Conservation (phyloP, 2,797 vertebrate species). For the Gephyroberyx darwinii region DNA sequence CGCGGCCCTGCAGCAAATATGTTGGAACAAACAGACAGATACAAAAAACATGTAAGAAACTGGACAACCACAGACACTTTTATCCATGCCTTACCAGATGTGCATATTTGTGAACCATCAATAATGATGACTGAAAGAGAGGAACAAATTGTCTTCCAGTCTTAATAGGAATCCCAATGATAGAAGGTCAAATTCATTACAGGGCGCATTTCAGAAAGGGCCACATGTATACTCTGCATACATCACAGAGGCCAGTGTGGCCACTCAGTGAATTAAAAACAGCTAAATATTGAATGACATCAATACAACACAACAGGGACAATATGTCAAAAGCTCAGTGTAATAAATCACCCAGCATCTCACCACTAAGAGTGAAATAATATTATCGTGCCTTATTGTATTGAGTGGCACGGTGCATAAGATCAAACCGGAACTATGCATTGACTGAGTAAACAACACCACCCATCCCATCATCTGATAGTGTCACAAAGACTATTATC, state of each 20-base stretch:
- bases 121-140: slow-evolving; percentile 17
- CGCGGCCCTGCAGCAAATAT: slow-evolving; percentile 1
- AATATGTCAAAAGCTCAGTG: slow-evolving; percentile 66
- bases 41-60: slow-evolving; percentile 3
- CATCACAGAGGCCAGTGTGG: slow-evolving; percentile 53
- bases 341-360: slow-evolving; percentile 70
- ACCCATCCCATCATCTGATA: slow-evolving; percentile 70
- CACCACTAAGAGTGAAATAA: slow-evolving; percentile 68
- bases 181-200: slow-evolving; percentile 47
- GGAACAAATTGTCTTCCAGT: slow-evolving; percentile 49
- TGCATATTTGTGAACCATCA: slow-evolving; percentile 4
- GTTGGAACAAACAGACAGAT: slow-evolving; percentile 19
- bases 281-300: slow-evolving; percentile 64
- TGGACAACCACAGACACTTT: slow-evolving; percentile 8
- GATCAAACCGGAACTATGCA: slow-evolving; percentile 63
- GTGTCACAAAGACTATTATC: slow-evolving; percentile 70
- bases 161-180: slow-evolving; percentile 58
- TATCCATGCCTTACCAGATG: slow-evolving; percentile 17
- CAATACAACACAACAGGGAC: slow-evolving; percentile 55
- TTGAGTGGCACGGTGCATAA: slow-evolving; percentile 62
- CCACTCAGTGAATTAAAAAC: slow-evolving; percentile 63
- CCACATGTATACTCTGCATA: slow-evolving; percentile 52
- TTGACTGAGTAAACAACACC: slow-evolving; percentile 12
- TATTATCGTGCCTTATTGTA: slow-evolving; percentile 70
- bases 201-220: slow-evolving; percentile 46